Evolutionary conservation across 2,888 invertebrate genomes (phyloP), one percentile per base, ranked within the genome.

Genomic region (Andrena chrysosceles): DNA sequence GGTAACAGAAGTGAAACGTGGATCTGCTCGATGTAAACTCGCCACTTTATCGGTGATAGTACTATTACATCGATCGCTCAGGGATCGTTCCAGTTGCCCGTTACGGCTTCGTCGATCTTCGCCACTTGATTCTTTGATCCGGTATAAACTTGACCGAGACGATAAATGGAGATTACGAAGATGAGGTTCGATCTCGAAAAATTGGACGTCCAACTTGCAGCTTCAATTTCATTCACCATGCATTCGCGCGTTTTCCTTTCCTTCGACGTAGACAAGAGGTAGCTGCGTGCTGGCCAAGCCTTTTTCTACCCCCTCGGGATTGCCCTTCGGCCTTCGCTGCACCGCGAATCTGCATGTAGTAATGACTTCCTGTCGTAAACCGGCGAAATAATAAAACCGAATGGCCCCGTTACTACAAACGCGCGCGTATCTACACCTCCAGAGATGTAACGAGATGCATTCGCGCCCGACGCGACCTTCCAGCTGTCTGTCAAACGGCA

Each of bases 351-450:
- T 92, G 89, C 92, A 92, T 91, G 89, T 87, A 77, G 91, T 92
- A 92, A 92, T 92, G 91, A 92, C 92, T 91, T 92, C 92, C 93
- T 92, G 91, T 84, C 90, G 89, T 91, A 90, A 89, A 89, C 79
- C 83, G 85, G 85, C 84, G 71, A 87, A 83, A 86, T 87, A 86
- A 90, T 86, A 91, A 88, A 89, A 88, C 81, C 80, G 85, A 87
- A 84, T 83, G 84, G 82, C 81, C 90, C 84, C 81, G 84, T 87
- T 85, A 85, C 77, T 33, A 54, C 76, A 79, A 23, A 72, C 52
- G 83, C 70, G 72, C 52, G 71, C 75, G 72, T 77, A 71, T 48
- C 48, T 64, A 48, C 13, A 10, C 56, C 56, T 23, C 20, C 70
- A 35, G 67, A 73, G 68, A 35, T 74, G 81, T 84, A 86, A 86